Conservation (phyloP, 2,888 invertebrate genomes). For the Anarsia innoxiella region DNA sequence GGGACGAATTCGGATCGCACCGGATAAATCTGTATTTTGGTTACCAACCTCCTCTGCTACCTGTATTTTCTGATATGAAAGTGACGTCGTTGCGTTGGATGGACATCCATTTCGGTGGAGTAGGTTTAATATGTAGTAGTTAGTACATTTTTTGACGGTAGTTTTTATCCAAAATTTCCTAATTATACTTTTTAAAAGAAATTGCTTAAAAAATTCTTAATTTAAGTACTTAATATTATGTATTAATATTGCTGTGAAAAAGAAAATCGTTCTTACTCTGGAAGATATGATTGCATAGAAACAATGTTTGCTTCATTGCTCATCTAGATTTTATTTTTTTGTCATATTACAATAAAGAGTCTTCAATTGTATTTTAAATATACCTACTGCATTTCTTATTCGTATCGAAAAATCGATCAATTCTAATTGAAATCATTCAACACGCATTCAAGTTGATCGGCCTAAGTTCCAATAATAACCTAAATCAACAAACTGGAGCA, state of each 20-base stretch:
- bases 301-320: too few relatives aligned
- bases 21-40: slow-evolving; percentile 2
- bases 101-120: too few relatives aligned
- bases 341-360: neutral
- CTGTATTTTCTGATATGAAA: too few relatives aligned
- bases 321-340: neutral
- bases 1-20: slow-evolving; percentile 10
- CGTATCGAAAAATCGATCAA: neutral
- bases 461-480: neutral
- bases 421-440: neutral
- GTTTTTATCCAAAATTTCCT: neutral
- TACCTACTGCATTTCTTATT: neutral
- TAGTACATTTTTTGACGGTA: neutral
- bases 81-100: too few relatives aligned
- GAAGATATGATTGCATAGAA: too few relatives aligned
- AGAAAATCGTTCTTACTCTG: too few relatives aligned
- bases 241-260: too few relatives aligned
- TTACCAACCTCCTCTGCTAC: slow-evolving; percentile 1
- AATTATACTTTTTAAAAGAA: too few relatives aligned
- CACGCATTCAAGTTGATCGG: neutral
- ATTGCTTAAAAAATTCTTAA: too few relatives aligned
- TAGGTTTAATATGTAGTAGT: neutral
- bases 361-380: neutral
- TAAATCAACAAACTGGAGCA: neutral
- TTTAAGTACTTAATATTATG: too few relatives aligned